phyloP scores from a whole-genome alignment of 2,113 vertebrate genomes.

The human (Homo sapiens) region DNA sequence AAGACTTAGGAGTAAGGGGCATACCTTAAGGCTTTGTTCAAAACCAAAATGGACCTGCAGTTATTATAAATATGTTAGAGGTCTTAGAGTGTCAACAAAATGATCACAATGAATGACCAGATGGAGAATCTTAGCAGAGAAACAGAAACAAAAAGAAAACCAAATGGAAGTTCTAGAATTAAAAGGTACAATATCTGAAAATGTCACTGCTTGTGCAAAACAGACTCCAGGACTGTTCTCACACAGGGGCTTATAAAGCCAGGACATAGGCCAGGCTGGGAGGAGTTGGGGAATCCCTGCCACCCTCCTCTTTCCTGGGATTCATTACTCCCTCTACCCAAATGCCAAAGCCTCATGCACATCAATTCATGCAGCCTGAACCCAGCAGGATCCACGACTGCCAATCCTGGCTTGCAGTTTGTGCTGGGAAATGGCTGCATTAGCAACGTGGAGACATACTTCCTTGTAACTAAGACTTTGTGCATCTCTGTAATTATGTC shows the following conservation, averaged over 20 bases:
- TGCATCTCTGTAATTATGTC: rapidly evolving
- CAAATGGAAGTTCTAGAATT: neutral
- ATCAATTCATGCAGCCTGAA: rapidly evolving
- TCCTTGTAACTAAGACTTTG: neutral
- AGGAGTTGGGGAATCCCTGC: neutral
- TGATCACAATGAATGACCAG: neutral
- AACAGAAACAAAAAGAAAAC: neutral
- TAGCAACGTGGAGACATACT: rapidly evolving
- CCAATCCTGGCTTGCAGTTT: neutral
- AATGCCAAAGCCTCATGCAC: neutral
- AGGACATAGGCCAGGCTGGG: neutral
- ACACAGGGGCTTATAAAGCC: rapidly evolving
- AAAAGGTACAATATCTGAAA: neutral
- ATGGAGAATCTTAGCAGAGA: neutral
- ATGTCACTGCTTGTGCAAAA: no score
- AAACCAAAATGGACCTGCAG: no score
- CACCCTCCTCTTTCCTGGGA: neutral
- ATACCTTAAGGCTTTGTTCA: rapidly evolving
- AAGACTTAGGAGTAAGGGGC: neutral
- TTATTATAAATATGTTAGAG: rapidly evolving
- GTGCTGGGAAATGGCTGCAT: rapidly evolving
- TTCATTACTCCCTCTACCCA: neutral
- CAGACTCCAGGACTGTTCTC: neutral
- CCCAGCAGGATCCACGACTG: rapidly evolving
- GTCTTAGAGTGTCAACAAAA: neutral